Conservation (phyloP, 2,888 invertebrate species). For the Dryobotodes eremita region DNA sequence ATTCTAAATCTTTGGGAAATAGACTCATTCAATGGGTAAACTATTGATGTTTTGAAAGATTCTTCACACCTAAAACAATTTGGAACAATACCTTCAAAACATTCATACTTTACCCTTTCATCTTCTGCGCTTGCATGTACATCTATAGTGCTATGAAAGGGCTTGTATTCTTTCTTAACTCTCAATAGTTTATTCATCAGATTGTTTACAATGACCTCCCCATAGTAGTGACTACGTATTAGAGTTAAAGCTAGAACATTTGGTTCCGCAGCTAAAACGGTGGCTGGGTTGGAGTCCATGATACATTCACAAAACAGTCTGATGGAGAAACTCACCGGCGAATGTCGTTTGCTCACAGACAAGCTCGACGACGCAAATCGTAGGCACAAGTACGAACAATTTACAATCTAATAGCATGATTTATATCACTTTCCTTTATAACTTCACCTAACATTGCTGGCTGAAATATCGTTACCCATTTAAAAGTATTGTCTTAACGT, state of each 20-base stretch:
- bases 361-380: slow-evolving; percentile 97
- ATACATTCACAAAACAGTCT: slow-evolving; percentile 97
- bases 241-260: slow-evolving; percentile 81
- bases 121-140: slow-evolving; percentile 86
- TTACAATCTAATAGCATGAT: slow-evolving; percentile 84
- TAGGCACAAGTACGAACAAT: slow-evolving; percentile 95
- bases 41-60: slow-evolving; percentile 90
- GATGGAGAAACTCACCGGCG: slow-evolving; percentile 97
- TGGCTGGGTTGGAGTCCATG: slow-evolving; percentile 97
- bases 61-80: slow-evolving; percentile 61
- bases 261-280: slow-evolving; percentile 95
- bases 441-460: slow-evolving; percentile 64
- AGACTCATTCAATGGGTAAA: slow-evolving; percentile 85
- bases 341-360: slow-evolving; percentile 96
- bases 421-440: slow-evolving; percentile 64
- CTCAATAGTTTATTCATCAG: slow-evolving; percentile 94
- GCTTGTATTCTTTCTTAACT: slow-evolving; percentile 81
- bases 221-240: slow-evolving; percentile 65
- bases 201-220: slow-evolving; percentile 81
- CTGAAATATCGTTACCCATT: slow-evolving; percentile 86
- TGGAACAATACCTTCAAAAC: slow-evolving; percentile 83
- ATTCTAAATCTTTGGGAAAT: slow-evolving; percentile 55
- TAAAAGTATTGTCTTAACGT: slow-evolving; percentile 84
- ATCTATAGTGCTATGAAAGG: slow-evolving; percentile 84
- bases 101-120: slow-evolving; percentile 91